Evolutionary conservation across 2,797 vertebrate species (phyloP), one percentile per base, ranked within the genome.

Genomic region (Myotis findleyi): DNA sequence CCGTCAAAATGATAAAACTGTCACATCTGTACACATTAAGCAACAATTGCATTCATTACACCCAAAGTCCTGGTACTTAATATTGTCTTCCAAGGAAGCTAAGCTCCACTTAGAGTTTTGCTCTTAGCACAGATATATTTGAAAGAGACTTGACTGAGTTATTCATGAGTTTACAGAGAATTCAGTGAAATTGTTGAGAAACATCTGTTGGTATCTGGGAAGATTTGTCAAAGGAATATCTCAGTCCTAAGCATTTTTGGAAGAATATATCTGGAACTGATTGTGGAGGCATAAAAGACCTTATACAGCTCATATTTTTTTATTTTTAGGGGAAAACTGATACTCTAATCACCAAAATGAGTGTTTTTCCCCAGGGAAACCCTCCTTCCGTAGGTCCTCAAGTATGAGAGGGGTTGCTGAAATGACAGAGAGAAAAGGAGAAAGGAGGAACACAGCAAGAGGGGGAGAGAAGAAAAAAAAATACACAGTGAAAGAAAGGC

Each of bases 1-100:
- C 1, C 0, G 0, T 84, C 71, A 64, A 91, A 91, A 95, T 84
- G 59, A 7, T 77, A 91, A 91, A 95, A 92, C 82, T 90, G 83
- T 83, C 83, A 76, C 38, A 80, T 93, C 80, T 93, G 4, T 79
- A 79, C 21, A 71, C 33, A 85, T 12, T 71, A 80, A 97, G 93
- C 17, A 62, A 89, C 30, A 69, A 83, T 4, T 16, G 17, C 27
- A 87, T 91, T 97, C 94, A 80, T 93, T 94, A 66, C 21, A 41
- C 72, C 72, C 73, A 87, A 75, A 89, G 8, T 91, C 51, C 62
- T 96, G 89, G 25, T 87, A 87, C 75, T 57, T 85, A 44, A n/a
- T 92, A n/a, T 2, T 94, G 75, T 95, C 87, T 92, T 77, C 38
- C 53, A 33, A 82, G 49, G 55, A 47, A 86, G 66, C 36, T 17